Conservation (phyloP, 2,797 vertebrate species). For the Spinibarbus caldwelli region DNA sequence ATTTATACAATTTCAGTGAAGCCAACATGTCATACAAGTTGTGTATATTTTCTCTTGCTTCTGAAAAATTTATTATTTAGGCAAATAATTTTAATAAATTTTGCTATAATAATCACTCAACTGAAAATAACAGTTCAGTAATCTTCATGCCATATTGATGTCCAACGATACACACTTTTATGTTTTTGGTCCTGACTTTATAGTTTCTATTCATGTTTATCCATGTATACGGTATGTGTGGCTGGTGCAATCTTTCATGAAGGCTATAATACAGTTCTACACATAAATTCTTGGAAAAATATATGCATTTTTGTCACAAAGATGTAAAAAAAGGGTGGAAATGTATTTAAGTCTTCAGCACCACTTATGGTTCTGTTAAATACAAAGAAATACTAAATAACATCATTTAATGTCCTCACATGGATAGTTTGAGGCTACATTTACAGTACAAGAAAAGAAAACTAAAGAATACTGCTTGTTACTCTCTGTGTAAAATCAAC, state of each 20-base stretch:
- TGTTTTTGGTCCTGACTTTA: slow-evolving; percentile 41
- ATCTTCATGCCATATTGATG: slow-evolving; percentile 12
- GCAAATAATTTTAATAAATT: slow-evolving; percentile 7
- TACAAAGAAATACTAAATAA: slow-evolving; percentile 35
- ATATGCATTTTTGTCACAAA: slow-evolving; percentile 60
- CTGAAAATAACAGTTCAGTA: slow-evolving; percentile 8
- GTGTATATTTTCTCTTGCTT: neutral
- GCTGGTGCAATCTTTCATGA: slow-evolving; percentile 46
- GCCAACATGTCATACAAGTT: neutral
- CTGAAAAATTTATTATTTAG: neutral
- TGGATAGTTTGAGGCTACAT: slow-evolving; percentile 51
- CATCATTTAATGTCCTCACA: slow-evolving; percentile 25
- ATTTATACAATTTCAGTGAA: slow-evolving; percentile 4
- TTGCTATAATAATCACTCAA: neutral
- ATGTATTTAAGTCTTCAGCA: slow-evolving; percentile 39
- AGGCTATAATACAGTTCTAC: slow-evolving; percentile 33
- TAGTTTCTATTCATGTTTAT: slow-evolving; percentile 37
- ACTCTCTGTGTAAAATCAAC: slow-evolving; percentile 54
- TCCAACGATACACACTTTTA: slow-evolving; percentile 45
- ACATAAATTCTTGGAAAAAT: slow-evolving; percentile 59
- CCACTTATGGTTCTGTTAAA: slow-evolving; percentile 49
- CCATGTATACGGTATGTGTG: slow-evolving; percentile 43
- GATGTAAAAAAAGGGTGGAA: slow-evolving; percentile 54
- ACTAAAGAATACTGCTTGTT: slow-evolving; percentile 42
- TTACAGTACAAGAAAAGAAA: slow-evolving; percentile 56